Base-by-base conservation (phyloP, 2,888 invertebrate species). In the Eledona agricola region DNA sequence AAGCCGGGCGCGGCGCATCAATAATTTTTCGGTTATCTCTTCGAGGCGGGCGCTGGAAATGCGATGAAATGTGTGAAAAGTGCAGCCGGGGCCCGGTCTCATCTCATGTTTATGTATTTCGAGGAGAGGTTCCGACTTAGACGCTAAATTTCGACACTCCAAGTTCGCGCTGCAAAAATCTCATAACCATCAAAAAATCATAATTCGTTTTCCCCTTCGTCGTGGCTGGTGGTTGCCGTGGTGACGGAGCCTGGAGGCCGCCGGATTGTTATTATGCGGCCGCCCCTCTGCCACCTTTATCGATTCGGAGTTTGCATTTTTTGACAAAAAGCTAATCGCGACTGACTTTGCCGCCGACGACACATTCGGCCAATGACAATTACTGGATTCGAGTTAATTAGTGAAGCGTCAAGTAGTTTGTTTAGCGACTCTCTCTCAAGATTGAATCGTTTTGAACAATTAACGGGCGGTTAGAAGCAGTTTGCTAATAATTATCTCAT, bases 151-250 rank as follows among this genome's bases (percentile, higher is more conserved):
- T 64, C 60, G 57, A 53, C 63, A 63, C 69, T 67, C 58, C 52
- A 66, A 61, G 52, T 57, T 46, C 59, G 60, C 61, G 52, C 50
- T 51, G 57, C 57, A 62, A 67, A 71, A 72, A 71, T 67, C 71
- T 72, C 72, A 72, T 73, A 73, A 73, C 73, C 73, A 73, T 73
- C 72, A 73, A 73, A 74, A 73, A 71, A 72, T 73, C 72, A 74
- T 73, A 72, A 72, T 71, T 72, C 66, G 61, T 63, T 67, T 69
- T 70, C 72, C 69, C 67, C 60, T 62, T 64, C 35, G 51, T 9
- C 5, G 12, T 10, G 31, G 10, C 31, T 16, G 56, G 49, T 52
- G 55, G 70, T 72, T 58, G 62, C 60, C 65, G 62, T 63, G 67
- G 64, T 54, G 52, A 71, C 70, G 61, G 51, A 55, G 53, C 49